Percentiles rank a stretch among this genome's conserved stretches.
Conservation (phyloP, 2,888 invertebrate genomes). For the Chironomus riparius region DNA sequence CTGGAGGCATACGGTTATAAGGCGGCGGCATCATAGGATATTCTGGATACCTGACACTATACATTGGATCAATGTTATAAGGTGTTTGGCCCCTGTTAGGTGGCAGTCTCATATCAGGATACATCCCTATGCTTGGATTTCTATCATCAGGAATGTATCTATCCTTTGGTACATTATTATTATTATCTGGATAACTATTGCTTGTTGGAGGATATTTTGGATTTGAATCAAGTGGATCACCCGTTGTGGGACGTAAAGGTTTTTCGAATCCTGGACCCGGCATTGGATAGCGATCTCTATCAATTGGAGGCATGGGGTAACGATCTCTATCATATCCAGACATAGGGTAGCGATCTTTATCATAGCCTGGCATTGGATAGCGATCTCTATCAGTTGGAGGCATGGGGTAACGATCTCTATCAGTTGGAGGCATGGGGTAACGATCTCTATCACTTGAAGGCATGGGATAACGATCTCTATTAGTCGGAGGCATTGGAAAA, state of each 20-base stretch:
- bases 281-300: slow-evolving; percentile 31
- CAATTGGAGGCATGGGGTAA: slow-evolving; percentile 34
- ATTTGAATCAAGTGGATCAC: slow-evolving; percentile 42
- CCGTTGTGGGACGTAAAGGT: slow-evolving; percentile 28
- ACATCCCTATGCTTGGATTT: slow-evolving; percentile 12
- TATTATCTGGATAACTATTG: slow-evolving; percentile 47
- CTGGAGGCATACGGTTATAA: slow-evolving; percentile 36
- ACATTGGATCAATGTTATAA: slow-evolving; percentile 30
- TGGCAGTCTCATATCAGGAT: slow-evolving; percentile 26
- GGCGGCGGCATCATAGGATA: slow-evolving; percentile 26
- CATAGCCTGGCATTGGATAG: slow-evolving; percentile 26
- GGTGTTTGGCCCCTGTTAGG: slow-evolving; percentile 19
- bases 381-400: slow-evolving; percentile 30
- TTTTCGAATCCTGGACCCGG: slow-evolving; percentile 38
- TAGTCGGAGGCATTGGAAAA: slow-evolving; percentile 27
- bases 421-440: slow-evolving; percentile 36
- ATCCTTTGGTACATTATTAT: slow-evolving; percentile 35
- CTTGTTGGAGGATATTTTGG: slow-evolving; percentile 39
- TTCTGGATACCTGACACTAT: slow-evolving; percentile 28
- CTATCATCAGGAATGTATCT: slow-evolving; percentile 25
- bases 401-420: background rate
- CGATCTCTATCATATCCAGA: slow-evolving; percentile 33
- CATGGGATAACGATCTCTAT: slow-evolving; percentile 42
- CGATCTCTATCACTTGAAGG: slow-evolving; percentile 34
- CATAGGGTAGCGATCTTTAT: slow-evolving; percentile 35